These are phyloP conservation scores for Callosobruchus maculatus DNA, from an alignment of 2,888 invertebrate genomes.

Conservation along the genomic window DNA sequence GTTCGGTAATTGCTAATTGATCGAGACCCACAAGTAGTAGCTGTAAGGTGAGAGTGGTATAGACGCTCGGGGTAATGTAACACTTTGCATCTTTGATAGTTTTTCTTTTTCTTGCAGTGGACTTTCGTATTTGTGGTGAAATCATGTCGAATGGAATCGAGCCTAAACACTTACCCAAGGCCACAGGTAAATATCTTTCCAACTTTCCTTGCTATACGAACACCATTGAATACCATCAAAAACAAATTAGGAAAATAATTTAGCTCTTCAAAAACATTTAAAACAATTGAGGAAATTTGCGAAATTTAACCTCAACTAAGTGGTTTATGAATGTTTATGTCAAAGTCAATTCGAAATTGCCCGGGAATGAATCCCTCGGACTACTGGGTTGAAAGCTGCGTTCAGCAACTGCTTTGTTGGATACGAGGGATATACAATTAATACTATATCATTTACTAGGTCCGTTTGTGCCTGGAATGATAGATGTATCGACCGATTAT, in stretches of 20 bases:
- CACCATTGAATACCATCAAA: neutral
- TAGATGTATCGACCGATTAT: slow-evolving; percentile 57
- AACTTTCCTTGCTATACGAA: slow-evolving; percentile 5
- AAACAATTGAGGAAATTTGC: neutral
- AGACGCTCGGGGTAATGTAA: neutral
- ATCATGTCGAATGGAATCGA: slow-evolving; percentile 19
- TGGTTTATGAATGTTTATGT: neutral
- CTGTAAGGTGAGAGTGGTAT: neutral
- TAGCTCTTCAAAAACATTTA: neutral
- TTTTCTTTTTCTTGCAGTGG: neutral
- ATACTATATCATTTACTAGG: slow-evolving; percentile 41
- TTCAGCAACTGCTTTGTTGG: neutral
- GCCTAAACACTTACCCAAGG: slow-evolving; percentile 27
- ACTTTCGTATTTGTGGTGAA: neutral
- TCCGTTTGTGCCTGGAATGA: slow-evolving; percentile 54
- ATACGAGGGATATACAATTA: neutral
- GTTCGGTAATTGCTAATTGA: neutral
- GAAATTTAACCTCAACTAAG: neutral
- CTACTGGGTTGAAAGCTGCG: neutral
- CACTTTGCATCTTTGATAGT: neutral
- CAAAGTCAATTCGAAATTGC: neutral
- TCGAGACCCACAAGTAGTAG: neutral
- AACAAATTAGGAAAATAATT: neutral
- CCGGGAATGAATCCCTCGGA: neutral
- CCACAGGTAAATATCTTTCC: slow-evolving; percentile 22